Percentiles rank a stretch among this genome's conserved stretches.
These are phyloP conservation scores for Cremastobaeus sp. DNA, from an alignment of 2,888 invertebrate species.

Conservation along the genomic window DNA sequence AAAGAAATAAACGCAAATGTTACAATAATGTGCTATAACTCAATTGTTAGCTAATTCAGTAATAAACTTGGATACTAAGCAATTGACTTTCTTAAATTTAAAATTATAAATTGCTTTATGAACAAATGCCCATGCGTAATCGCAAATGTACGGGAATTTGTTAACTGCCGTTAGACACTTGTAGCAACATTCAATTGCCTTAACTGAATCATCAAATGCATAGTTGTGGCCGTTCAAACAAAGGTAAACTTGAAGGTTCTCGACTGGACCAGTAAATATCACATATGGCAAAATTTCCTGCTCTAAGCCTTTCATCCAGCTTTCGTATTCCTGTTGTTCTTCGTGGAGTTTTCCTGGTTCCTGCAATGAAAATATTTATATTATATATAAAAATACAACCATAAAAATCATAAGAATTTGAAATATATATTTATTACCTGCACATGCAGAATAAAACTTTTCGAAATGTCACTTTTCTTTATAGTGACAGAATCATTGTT, in stretches of 20 bases:
- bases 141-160: slow-evolving; percentile 22
- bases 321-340: slow-evolving; percentile 2
- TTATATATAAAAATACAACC: background rate
- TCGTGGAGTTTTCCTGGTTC: background rate
- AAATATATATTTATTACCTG: too few relatives aligned
- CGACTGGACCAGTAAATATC: slow-evolving; percentile 3
- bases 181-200: slow-evolving; percentile 23
- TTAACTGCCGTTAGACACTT: slow-evolving; percentile 41
- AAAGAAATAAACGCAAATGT: background rate
- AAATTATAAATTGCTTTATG: slow-evolving; percentile 26
- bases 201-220: background rate
- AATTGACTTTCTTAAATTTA: slow-evolving; percentile 11
- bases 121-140: slow-evolving; percentile 27
- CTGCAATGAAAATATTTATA: background rate
- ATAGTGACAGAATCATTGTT: background rate
- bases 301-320: background rate
- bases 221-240: slow-evolving; percentile 9
- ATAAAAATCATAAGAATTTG: background rate
- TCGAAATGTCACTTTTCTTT: slow-evolving; percentile 12
- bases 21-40: too few relatives aligned
- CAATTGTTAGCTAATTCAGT: background rate
- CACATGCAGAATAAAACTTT: slow-evolving; percentile 18
- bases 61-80: slow-evolving; percentile 9
- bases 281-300: slow-evolving; percentile 13
- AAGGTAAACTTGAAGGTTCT: slow-evolving; percentile 9